phyloP scores from a whole-genome alignment of 2,888 invertebrate species.

The Drosophila infuscata region DNA sequence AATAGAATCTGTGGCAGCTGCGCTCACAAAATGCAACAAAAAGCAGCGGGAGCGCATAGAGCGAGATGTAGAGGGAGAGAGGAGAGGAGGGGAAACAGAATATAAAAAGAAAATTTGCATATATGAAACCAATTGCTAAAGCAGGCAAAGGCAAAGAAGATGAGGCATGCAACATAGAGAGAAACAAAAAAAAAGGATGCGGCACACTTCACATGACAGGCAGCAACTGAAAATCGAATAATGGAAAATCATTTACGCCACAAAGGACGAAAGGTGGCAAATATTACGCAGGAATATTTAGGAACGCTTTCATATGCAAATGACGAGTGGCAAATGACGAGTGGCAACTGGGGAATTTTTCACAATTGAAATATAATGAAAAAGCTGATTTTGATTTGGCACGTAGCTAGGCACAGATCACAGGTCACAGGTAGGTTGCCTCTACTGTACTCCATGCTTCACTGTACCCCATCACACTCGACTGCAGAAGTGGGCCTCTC shows the following conservation, averaged over 20 bases:
- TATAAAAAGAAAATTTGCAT: constrained; percentile 70
- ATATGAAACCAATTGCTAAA: constrained; percentile 73
- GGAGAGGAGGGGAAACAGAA: constrained; percentile 1
- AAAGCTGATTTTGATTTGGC: constrained; percentile 79
- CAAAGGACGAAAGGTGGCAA: constrained; percentile 75
- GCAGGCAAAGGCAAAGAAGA: constrained; percentile 12
- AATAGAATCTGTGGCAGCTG: constrained; percentile 62
- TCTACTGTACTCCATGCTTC: constrained; percentile 20
- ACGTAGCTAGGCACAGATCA: constrained; percentile 55
- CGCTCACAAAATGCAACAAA: constrained; percentile 54
- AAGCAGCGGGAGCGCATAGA: constrained; percentile 30
- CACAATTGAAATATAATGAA: constrained; percentile 55
- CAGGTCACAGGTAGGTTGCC: constrained; percentile 35
- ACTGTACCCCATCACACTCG: constrained; percentile 32
- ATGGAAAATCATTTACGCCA: constrained; percentile 73
- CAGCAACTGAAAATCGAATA: constrained; percentile 49
- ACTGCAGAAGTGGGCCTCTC: constrained; percentile 63
- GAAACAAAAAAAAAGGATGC: constrained; percentile 50
- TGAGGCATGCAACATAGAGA: background rate
- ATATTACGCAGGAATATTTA: constrained; percentile 56
- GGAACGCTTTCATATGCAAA: constrained; percentile 80
- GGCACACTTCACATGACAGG: constrained; percentile 64
- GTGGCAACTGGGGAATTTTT: constrained; percentile 31
- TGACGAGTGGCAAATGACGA: constrained; percentile 42
- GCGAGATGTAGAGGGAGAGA: background rate